Evolutionary conservation across 2,888 invertebrate species (phyloP).

Genomic region (Onchidella celtica): DNA sequence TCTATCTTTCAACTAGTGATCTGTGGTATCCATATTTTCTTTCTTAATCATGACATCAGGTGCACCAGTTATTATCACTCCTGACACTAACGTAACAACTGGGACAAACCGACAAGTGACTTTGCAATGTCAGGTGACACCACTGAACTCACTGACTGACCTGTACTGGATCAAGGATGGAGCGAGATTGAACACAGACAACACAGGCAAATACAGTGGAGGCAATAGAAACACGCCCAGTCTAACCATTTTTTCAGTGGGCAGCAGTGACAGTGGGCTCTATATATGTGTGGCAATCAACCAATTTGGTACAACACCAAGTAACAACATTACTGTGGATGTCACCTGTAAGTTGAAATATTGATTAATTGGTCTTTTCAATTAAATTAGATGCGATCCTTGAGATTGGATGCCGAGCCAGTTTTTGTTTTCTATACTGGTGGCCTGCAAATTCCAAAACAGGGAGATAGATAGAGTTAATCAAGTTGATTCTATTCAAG

Average conservation of each 20-base stretch:
- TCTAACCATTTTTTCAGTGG: slow-evolving; percentile 4
- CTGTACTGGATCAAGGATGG: slow-evolving; percentile 26
- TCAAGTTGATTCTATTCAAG: no score
- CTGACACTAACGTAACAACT: neutral
- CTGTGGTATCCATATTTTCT: no score
- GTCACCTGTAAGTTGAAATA: slow-evolving; percentile 7
- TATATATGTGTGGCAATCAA: slow-evolving; percentile 25
- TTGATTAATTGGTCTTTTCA: neutral
- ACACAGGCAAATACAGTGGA: slow-evolving; percentile 13
- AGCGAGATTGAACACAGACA: neutral
- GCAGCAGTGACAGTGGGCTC: neutral
- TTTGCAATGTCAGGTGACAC: neutral
- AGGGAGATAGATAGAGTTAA: no score
- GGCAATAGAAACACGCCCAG: slow-evolving; percentile 5
- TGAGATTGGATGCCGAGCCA: no score
- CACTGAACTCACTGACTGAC: slow-evolving; percentile 12
- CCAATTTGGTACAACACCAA: neutral
- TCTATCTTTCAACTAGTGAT: no score
- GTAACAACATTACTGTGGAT: neutral
- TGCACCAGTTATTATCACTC: slow-evolving; percentile 5
- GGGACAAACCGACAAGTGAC: neutral
- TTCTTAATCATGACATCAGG: neutral
- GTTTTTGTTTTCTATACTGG: no score
- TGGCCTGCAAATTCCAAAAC: no score
- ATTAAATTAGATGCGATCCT: no score